Conservation (phyloP, 92 coral and sea anemone genomes). For the Desmophyllum pertusum region DNA sequence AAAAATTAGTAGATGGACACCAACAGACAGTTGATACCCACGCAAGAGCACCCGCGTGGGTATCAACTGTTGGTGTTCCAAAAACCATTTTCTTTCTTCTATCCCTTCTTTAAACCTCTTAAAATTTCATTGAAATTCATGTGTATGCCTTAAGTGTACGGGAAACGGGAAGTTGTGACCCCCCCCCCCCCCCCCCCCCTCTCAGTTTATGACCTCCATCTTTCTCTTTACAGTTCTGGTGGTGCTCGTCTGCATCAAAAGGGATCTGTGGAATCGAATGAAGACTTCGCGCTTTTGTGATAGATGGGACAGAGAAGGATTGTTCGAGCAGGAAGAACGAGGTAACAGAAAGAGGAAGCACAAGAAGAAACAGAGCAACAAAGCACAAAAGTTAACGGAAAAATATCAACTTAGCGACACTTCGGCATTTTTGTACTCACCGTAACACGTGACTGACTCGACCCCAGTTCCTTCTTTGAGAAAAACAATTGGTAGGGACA, state of each 20-base stretch:
- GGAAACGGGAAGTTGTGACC: no score
- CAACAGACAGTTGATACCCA: no score
- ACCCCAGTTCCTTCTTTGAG: not conserved
- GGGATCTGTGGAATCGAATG: slow-evolving; percentile 22
- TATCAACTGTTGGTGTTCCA: no score
- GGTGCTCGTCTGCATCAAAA: slow-evolving; percentile 37
- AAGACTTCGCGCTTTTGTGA: not conserved
- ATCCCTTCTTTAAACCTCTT: no score
- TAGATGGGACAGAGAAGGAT: slow-evolving; percentile 37
- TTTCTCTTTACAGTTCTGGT: slow-evolving; percentile 10
- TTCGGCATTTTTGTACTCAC: not conserved
- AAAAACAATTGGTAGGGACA: not conserved
- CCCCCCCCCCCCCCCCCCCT: no score
- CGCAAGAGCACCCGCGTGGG: no score
- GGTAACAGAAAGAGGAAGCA: slow-evolving; percentile 48
- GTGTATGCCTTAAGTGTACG: no score
- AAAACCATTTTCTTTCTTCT: no score
- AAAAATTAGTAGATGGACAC: no score
- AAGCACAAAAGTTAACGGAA: slow-evolving; percentile 32
- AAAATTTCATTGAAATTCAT: no score
- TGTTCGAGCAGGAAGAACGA: slow-evolving; percentile 52
- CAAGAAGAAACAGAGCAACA: slow-evolving; percentile 39
- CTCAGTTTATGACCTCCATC: not conserved
- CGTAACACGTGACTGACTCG: not conserved
- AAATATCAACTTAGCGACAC: slow-evolving; percentile 27